Percentiles rank a stretch among this genome's conserved stretches.
These are phyloP conservation scores for Synanthedon myopaeformis DNA, from an alignment of 2,888 invertebrate genomes.

Conservation along the genomic window DNA sequence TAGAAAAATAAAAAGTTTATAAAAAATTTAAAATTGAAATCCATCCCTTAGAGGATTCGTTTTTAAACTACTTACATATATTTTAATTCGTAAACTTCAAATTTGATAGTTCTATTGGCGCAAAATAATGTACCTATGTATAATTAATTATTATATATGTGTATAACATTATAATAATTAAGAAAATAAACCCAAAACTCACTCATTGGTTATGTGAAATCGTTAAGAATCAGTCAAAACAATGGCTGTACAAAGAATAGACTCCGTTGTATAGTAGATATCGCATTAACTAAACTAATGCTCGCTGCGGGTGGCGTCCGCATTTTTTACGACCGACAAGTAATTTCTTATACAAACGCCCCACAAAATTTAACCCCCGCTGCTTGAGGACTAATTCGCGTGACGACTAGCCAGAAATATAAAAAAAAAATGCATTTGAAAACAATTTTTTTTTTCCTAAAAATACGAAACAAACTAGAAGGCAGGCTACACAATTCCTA, in stretches of 20 bases:
- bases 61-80: too few species aligned
- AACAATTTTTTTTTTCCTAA: neutral
- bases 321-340: slow-evolving; percentile 6
- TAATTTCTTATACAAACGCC: slow-evolving; percentile 7
- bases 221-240: neutral
- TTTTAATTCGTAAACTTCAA: too few species aligned
- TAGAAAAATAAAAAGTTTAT: too few species aligned
- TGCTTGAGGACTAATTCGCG: slow-evolving; percentile 30
- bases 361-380: slow-evolving; percentile 30
- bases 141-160: too few species aligned
- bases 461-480: neutral
- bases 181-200: too few species aligned
- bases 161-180: too few species aligned
- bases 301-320: slow-evolving; percentile 4
- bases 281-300: slow-evolving; percentile 6
- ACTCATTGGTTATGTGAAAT: too few species aligned
- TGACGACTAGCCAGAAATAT: slow-evolving; percentile 1
- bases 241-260: neutral
- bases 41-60: too few species aligned
- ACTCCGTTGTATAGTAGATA: neutral
- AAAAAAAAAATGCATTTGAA: neutral
- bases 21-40: too few species aligned
- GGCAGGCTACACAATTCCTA: too few species aligned
- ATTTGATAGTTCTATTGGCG: too few species aligned
- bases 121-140: too few species aligned